These are phyloP conservation scores for Xyliphius kryptos DNA, from an alignment of 2,113 vertebrate species.

Conservation along the genomic window DNA sequence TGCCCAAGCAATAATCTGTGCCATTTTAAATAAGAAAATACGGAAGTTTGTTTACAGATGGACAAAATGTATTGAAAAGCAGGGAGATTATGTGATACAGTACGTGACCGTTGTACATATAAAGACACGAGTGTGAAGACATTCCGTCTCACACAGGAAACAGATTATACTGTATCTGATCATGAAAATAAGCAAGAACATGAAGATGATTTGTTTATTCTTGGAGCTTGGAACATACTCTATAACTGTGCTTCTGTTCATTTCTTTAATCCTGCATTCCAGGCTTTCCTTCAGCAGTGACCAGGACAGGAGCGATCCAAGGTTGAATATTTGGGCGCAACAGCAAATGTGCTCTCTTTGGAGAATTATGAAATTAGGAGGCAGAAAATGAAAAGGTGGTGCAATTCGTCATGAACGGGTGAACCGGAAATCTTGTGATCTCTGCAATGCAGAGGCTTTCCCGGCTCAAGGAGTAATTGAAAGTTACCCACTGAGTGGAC, in stretches of 20 bases:
- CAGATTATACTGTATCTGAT: slow-evolving; percentile 67
- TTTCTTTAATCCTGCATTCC: neutral
- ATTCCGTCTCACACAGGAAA: slow-evolving; percentile 51
- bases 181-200: slow-evolving; percentile 61
- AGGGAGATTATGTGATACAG: too few species aligned
- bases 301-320: slow-evolving; percentile 55
- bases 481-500: slow-evolving; percentile 1
- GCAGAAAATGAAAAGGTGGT: slow-evolving; percentile 55
- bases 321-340: slow-evolving; percentile 57
- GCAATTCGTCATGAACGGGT: slow-evolving; percentile 48
- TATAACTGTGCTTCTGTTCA: slow-evolving; percentile 52
- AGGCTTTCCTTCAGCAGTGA: neutral
- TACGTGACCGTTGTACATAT: too few species aligned
- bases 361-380: slow-evolving; percentile 50
- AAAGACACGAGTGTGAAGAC: slow-evolving; percentile 54
- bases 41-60: too few species aligned
- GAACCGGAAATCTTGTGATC: slow-evolving; percentile 38
- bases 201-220: slow-evolving; percentile 61
- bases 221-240: slow-evolving; percentile 55
- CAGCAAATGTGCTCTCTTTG: slow-evolving; percentile 30
- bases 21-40: too few species aligned
- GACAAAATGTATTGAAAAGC: too few species aligned
- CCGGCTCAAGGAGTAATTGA: slow-evolving; percentile 3
- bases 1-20: too few species aligned
- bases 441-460: slow-evolving; percentile 25